phyloP scores from a whole-genome alignment of 2,797 vertebrate species.

The Epinephelus coioides region DNA sequence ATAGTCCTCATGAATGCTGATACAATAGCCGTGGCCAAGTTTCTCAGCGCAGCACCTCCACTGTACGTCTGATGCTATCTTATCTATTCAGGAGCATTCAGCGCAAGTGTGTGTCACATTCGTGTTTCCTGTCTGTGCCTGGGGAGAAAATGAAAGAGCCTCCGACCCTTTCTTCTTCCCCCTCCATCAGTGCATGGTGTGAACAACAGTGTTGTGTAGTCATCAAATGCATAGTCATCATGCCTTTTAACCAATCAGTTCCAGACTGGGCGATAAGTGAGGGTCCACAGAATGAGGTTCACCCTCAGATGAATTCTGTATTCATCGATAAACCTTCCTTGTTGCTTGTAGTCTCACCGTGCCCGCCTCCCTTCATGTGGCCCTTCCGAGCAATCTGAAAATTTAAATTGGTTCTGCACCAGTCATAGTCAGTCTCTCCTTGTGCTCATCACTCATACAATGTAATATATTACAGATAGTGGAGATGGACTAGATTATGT shows the following conservation, averaged over 20 bases:
- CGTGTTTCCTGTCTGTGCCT: conserved; percentile 49
- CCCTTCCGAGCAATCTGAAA: conserved; percentile 70
- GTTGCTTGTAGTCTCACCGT: conserved; percentile 29
- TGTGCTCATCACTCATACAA: conserved; percentile 61
- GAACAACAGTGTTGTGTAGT: conserved; percentile 45
- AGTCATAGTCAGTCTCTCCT: conserved; percentile 54
- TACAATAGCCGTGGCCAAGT: not conserved
- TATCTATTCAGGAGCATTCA: conserved; percentile 47
- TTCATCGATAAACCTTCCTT: conserved; percentile 75
- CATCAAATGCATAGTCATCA: conserved; percentile 67
- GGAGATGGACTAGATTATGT: conserved; percentile 62
- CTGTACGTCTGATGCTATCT: conserved; percentile 40
- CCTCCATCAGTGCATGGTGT: conserved; percentile 31
- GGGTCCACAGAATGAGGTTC: conserved; percentile 66
- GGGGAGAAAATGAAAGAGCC: conserved; percentile 64
- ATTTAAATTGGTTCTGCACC: conserved; percentile 82
- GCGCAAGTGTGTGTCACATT: conserved; percentile 53
- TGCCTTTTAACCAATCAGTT: conserved; percentile 77
- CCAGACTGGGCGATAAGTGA: conserved; percentile 58
- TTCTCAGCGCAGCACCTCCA: not conserved
- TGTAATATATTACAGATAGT: conserved; percentile 61
- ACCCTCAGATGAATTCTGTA: conserved; percentile 75
- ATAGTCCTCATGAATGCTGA: conserved; percentile 23
- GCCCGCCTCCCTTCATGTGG: conserved; percentile 56
- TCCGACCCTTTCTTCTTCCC: not conserved